phyloP scores from a whole-genome alignment of 2,888 invertebrate genomes.

The Digitonthophagus gazella region DNA sequence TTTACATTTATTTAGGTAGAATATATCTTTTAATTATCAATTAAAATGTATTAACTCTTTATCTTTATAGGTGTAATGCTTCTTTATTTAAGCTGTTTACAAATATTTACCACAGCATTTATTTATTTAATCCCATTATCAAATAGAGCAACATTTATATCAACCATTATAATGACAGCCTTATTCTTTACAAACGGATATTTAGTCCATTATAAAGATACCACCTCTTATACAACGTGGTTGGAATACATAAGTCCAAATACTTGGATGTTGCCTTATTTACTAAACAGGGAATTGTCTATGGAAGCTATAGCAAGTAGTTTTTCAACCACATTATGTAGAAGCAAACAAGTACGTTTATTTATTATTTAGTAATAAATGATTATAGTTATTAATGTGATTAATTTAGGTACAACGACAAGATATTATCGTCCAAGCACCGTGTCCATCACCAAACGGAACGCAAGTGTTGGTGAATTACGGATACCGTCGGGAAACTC shows the following conservation, averaged over 20 bases:
- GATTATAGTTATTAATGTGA: conserved; percentile 12
- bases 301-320: conserved; percentile 61
- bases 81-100: conserved; percentile 66
- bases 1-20: conserved; percentile 70
- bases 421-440: conserved; percentile 81
- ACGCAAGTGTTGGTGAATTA: conserved; percentile 63
- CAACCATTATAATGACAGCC: conserved; percentile 60
- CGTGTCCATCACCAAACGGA: conserved; percentile 79
- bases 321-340: conserved; percentile 59
- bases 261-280: conserved; percentile 68
- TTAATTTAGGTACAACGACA: conserved; percentile 71
- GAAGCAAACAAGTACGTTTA: conserved; percentile 66
- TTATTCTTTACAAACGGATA: conserved; percentile 67
- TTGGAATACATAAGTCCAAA: conserved; percentile 69
- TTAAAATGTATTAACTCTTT: neutral
- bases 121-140: conserved; percentile 66
- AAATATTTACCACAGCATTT: conserved; percentile 66
- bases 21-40: conserved; percentile 5
- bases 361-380: neutral
- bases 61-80: conserved; percentile 64
- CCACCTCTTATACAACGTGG: conserved; percentile 66
- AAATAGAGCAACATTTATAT: conserved; percentile 62
- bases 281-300: conserved; percentile 66
- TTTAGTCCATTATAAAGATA: conserved; percentile 65
- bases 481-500: conserved; percentile 53